Base-by-base conservation (phyloP, 2,888 invertebrate genomes). In the Drosophila testacea region DNA sequence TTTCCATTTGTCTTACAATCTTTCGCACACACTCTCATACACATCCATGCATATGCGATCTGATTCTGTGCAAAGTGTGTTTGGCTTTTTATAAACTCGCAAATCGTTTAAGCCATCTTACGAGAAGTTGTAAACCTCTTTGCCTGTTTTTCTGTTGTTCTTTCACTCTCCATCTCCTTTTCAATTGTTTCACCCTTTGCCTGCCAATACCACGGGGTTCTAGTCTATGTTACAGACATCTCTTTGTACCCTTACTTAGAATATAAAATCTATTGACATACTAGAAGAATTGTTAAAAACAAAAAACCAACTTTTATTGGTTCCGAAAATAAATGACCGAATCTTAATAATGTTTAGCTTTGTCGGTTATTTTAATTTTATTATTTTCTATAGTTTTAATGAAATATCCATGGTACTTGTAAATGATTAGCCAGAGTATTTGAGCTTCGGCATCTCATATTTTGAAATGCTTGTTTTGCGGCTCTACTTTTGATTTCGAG, bases 21-120 rank as follows among this genome's bases (percentile, higher is more conserved):
- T 74, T 65, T 39, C 39, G 10, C 55, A 66, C 64, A 64, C 36
- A 39, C 39, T 42, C 51, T 5, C 41, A 51, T n/a, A 60, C 41
- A 28, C n/a, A 22, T 2, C 1, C 22, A 22, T 22, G 22, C 36
- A 47, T 41, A 39, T 66, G 41, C 57, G 65, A 61, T 66, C 59
- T 67, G 72, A 73, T 72, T 81, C 72, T 74, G 77, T 61, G 74
- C 63, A 74, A 86, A 83, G 86, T 77, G 81, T 83, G 75, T 79
- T 85, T 87, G 84, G 83, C 83, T 86, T 88, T 85, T 76, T 77
- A 86, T 88, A 88, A 85, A 81, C 88, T 88, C 77, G 72, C 81
- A 86, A 86, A 86, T 88, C 85, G 85, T 71, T 86, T 86, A 88
- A 86, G 85, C 85, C 85, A 77, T 73, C 85, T 86, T 88, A 73